Evolutionary conservation across 2,888 invertebrate species (phyloP).

Genomic region (Caradrina clavipalpis): DNA sequence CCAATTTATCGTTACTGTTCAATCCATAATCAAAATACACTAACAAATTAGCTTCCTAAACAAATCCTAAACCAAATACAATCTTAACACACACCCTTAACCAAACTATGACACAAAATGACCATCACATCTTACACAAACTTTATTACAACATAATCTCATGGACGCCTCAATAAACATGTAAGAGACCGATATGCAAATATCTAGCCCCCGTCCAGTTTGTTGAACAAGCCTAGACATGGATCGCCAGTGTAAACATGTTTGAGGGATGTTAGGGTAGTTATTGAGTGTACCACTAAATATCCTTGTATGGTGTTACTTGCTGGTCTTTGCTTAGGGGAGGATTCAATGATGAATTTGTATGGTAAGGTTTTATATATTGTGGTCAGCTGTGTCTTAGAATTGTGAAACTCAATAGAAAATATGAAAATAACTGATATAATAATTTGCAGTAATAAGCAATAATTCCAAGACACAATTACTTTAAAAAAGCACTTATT

Average conservation of each 20-base stretch:
- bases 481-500: too few relatives aligned
- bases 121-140: slow-evolving; percentile 56
- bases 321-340: slow-evolving; percentile 32
- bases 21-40: neutral
- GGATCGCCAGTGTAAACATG: slow-evolving; percentile 64
- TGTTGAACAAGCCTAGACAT: slow-evolving; percentile 64
- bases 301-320: slow-evolving; percentile 49
- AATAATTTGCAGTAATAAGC: too few relatives aligned
- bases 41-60: slow-evolving; percentile 13
- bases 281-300: slow-evolving; percentile 59
- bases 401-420: neutral
- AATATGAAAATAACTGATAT: neutral
- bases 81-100: slow-evolving; percentile 26
- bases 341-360: neutral
- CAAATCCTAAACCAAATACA: slow-evolving; percentile 27
- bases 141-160: slow-evolving; percentile 65
- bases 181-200: slow-evolving; percentile 73
- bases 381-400: neutral
- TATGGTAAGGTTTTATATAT: neutral
- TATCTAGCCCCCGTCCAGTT: slow-evolving; percentile 61
- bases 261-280: slow-evolving; percentile 55
- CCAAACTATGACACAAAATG: slow-evolving; percentile 54
- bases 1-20: neutral
- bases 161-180: slow-evolving; percentile 67
- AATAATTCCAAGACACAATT: too few relatives aligned